phyloP scores from a whole-genome alignment of 2,888 invertebrate genomes.

The Drosophila rubida region DNA sequence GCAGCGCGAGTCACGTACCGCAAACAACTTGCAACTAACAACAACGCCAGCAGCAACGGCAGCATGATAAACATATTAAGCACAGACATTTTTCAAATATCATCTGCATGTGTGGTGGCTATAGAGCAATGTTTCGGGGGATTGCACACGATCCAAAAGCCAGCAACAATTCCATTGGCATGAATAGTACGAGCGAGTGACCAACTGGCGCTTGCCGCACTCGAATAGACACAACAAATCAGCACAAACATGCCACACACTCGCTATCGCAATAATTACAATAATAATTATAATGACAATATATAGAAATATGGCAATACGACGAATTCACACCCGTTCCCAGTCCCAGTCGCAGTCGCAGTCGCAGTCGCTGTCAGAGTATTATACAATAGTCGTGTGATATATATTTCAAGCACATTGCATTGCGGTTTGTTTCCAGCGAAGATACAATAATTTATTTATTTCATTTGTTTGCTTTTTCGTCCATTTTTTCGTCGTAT shows the following conservation, averaged over 20 bases:
- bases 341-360: too few species aligned
- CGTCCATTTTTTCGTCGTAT: neutral
- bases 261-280: slow-evolving; percentile 9
- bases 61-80: slow-evolving; percentile 62
- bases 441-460: slow-evolving; percentile 37
- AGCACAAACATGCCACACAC: slow-evolving; percentile 13
- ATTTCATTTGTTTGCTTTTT: slow-evolving; percentile 3
- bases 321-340: neutral
- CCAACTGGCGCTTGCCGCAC: slow-evolving; percentile 20
- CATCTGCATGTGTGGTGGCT: slow-evolving; percentile 40
- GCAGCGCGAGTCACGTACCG: slow-evolving; percentile 63
- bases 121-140: slow-evolving; percentile 6
- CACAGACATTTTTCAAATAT: slow-evolving; percentile 47
- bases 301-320: slow-evolving; percentile 4
- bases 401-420: slow-evolving; percentile 36
- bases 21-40: slow-evolving; percentile 26
- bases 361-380: slow-evolving; percentile 16
- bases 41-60: slow-evolving; percentile 32
- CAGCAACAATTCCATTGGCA: too few species aligned
- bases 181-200: neutral
- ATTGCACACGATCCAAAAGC: slow-evolving; percentile 49
- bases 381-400: slow-evolving; percentile 40
- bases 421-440: slow-evolving; percentile 35
- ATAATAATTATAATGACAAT: neutral
- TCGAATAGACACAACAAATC: slow-evolving; percentile 18